Evolutionary conservation across 2,888 invertebrate species (phyloP), one percentile per base, ranked within the genome.

Genomic region (Argyra leucocephala): DNA sequence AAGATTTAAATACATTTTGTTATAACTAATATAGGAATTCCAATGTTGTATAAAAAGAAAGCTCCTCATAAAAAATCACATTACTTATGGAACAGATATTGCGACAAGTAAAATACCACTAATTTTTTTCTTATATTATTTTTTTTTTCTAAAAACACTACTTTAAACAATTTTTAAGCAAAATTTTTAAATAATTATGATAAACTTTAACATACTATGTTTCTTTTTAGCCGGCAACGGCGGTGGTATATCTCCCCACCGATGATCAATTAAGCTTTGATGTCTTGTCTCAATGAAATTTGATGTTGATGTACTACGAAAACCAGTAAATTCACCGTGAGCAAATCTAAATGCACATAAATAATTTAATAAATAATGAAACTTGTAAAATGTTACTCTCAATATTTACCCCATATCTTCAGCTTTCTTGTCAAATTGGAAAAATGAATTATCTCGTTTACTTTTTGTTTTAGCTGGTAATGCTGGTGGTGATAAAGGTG

Each of bases 171-270:
- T 31, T 31, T 31, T 31, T 31, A n/a, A n/a, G n/a, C 4, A 31
- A 31, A 10, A 31, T 6, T 4, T 1, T 12, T 4, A 31, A 31
- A 31, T 31, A 6, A 31, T 6, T 31, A 31, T 31, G 12, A 31
- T 18, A 23, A 3, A 57, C 22, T 57, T 57, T 3, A 57, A 57
- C 94, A 91, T 86, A 94, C 95, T 95, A 84, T 96, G 91, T 80
- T 91, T 90, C 81, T 94, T 94, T 83, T 96, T 96, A 61, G 90
- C 88, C 59, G 96, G 96, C 70, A 96, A 82, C 63, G 96, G 96
- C 68, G 96, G 96, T 69, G 94, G 91, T 75, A 86, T 83, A 72
- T 87, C 87, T 21, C 68, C 71, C 12, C 69, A 69, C 15, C 72
- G 74, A 1, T 77, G 74, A 61, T 78, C 79, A n/a, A 78, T 78